Evolutionary conservation across 2,888 invertebrate species (phyloP), one percentile per base, ranked within the genome.

Genomic region (Lissocephala sabroskyi): DNA sequence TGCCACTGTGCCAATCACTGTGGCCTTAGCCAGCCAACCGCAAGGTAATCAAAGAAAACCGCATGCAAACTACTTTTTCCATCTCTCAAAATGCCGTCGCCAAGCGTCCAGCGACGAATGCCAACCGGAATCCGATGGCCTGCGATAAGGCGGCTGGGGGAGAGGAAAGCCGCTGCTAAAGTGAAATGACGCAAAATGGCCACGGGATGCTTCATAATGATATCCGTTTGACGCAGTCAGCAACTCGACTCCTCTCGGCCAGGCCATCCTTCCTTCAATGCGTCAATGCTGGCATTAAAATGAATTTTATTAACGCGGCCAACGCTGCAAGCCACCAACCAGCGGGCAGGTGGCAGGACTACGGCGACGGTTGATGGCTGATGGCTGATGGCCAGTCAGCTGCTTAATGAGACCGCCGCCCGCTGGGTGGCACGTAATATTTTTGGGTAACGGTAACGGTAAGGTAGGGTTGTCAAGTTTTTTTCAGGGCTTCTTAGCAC

Each of bases 171-270:
- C 14, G 16, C 13, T n/a, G n/a, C 2, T 10, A 17, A 29, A 28
- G 41, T 41, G 10, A 29, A 41, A 29, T 29, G 17, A 43, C 41
- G 17, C 14, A 29, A 51, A 46, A 42, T 54, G 44, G 54, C 54
- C 46, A 49, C 43, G 53, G 54, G 57, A 28, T 45, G 46, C 45
- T 47, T 52, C 51, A 49, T 58, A 59, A 59, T 61, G 58, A 54
- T 47, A 45, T 53, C 58, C 52, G 45, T 56, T 46, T 44, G 28
- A 18, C 40, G 14, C 18, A 42, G 60, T 56, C 61, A 56, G 52
- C 59, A 59, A 14, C 23, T 23, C 23, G 23, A 7, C 23, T 23
- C 7, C 4, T 3, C 23, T 23, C 23, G 23, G 23, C 23, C 7
- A 7, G 23, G 23, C 23, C n/a, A n/a, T 23, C 23, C 7, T 33